A percentile compares a stretch with the other conserved stretches of the same genome.
phyloP scores from a whole-genome alignment of 2,888 invertebrate genomes.

The Dryobotodes eremita region DNA sequence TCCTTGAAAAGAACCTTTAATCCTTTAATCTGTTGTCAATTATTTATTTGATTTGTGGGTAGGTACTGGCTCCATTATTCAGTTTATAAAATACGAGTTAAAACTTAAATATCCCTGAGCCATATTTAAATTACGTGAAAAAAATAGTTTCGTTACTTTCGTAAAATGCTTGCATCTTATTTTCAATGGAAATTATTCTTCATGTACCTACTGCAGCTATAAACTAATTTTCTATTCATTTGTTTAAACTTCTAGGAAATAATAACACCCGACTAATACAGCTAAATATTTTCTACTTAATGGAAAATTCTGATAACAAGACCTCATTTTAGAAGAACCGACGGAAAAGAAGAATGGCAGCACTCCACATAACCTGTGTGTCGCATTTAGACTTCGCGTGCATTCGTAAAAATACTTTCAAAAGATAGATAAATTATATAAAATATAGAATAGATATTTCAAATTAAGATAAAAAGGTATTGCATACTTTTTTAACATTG shows the following conservation, averaged over 20 bases:
- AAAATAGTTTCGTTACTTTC: neutral
- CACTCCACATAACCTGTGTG: too few species aligned
- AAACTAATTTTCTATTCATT: neutral
- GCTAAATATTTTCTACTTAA: neutral
- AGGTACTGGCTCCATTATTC: neutral
- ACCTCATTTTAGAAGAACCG: constrained; percentile 28
- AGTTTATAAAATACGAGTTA: neutral
- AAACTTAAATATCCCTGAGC: neutral
- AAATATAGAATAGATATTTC: too few species aligned
- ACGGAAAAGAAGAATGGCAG: constrained; percentile 4
- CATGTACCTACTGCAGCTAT: neutral
- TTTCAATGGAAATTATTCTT: neutral
- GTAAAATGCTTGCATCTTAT: neutral
- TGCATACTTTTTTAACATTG: too few species aligned
- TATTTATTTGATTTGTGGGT: neutral
- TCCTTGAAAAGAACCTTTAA: neutral
- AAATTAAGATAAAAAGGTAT: too few species aligned
- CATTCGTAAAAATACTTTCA: too few species aligned
- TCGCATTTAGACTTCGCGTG: too few species aligned
- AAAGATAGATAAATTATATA: too few species aligned
- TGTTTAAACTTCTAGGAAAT: neutral
- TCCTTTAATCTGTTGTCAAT: neutral
- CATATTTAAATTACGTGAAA: neutral
- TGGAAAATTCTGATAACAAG: constrained; percentile 10
- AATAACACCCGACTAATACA: neutral